These are phyloP conservation scores for Acropternis orthonyx DNA, from an alignment of 2,797 vertebrate genomes.

Conservation along the genomic window DNA sequence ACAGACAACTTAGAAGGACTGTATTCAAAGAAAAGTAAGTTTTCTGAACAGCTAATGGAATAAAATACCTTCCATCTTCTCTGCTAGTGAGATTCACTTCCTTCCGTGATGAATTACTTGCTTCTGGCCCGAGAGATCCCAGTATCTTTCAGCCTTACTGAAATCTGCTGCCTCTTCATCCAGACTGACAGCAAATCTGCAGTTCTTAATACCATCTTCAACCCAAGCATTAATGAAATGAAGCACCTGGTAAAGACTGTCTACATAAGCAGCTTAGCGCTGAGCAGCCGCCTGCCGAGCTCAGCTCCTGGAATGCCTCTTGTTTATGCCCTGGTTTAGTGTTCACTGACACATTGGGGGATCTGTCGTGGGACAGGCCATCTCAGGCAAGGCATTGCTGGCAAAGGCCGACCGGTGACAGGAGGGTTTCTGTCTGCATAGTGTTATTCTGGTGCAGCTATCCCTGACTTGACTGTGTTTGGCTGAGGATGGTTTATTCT, in stretches of 20 bases:
- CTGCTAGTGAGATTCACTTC: background rate
- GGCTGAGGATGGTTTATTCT: background rate
- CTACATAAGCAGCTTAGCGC: constrained; percentile 59
- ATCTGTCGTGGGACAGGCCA: background rate
- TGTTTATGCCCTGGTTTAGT: constrained; percentile 8
- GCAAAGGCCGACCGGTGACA: background rate
- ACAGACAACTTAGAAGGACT: background rate
- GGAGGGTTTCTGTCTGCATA: background rate
- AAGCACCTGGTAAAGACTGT: constrained; percentile 61
- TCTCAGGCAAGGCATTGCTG: background rate
- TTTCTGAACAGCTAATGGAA: background rate
- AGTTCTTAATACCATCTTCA: constrained; percentile 62
- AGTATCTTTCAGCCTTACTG: background rate
- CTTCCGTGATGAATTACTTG: background rate
- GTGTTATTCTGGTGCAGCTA: background rate
- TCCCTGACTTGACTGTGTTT: background rate
- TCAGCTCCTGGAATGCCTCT: background rate
- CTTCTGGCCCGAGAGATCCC: background rate
- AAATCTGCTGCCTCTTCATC: constrained; percentile 26
- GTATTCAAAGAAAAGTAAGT: background rate
- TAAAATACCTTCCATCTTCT: background rate
- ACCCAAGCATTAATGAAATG: constrained; percentile 50
- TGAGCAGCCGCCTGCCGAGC: constrained; percentile 32
- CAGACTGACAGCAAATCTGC: constrained; percentile 47
- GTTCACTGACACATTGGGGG: background rate